Percentiles rank a stretch among this genome's conserved stretches.
Evolutionary conservation across 1,140 invertebrate genomes (phyloP).

Genomic region (Euwallacea similis): DNA sequence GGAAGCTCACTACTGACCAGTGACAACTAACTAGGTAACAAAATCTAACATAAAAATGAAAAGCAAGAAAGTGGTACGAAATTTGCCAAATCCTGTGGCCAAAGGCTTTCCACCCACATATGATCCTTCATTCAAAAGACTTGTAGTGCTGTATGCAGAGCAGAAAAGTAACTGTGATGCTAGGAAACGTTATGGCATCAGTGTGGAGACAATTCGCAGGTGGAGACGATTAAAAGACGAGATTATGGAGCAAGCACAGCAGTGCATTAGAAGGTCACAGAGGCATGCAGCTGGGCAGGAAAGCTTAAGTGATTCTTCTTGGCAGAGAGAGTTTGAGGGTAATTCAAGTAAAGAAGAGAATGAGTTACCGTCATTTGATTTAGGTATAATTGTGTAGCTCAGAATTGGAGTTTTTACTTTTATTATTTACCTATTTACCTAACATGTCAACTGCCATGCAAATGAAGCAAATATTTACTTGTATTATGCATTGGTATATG

Average conservation of each 20-base stretch:
- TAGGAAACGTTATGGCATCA: conserved; percentile 42
- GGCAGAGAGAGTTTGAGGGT: too few species aligned
- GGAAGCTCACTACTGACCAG: too few species aligned
- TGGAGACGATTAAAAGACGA: conserved; percentile 44
- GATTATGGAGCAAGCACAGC: conserved; percentile 35
- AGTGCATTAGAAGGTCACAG: conserved; percentile 23
- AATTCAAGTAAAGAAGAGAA: not conserved
- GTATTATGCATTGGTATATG: too few species aligned
- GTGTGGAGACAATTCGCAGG: conserved; percentile 45
- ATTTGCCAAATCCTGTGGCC: conserved; percentile 18
- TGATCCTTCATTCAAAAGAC: conserved; percentile 45
- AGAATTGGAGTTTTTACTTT: not conserved
- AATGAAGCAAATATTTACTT: not conserved
- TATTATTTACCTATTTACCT: too few species aligned
- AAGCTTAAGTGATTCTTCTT: not conserved
- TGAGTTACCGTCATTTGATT: not conserved
- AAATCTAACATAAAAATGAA: not conserved
- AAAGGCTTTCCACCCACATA: conserved; percentile 31
- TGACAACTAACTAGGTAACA: too few species aligned
- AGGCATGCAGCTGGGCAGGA: conserved; percentile 2
- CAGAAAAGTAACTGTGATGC: conserved; percentile 44
- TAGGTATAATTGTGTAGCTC: not conserved
- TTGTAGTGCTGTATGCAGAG: conserved; percentile 46
- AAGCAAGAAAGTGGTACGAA: conserved; percentile 26
- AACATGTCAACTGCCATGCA: too few species aligned